Base-by-base conservation (phyloP, 1,140 invertebrate species). In the Hirudo medicinalis region DNA sequence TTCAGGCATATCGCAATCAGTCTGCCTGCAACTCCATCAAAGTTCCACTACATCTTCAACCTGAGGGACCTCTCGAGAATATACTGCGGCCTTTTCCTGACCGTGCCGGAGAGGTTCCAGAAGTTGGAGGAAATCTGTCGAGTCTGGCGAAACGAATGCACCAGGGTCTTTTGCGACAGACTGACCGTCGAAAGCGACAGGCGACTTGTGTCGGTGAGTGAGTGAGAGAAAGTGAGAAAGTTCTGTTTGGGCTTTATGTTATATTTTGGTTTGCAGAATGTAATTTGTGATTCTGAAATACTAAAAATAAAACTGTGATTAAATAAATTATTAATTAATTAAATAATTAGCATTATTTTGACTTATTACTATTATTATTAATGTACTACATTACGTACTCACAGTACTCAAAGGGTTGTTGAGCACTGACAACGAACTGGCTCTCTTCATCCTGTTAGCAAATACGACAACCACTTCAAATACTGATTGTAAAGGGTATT, bases 1-100 rank as follows among this genome's bases (percentile, higher is more conserved):
- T 5, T 8, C 70, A 81, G 78, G 69, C 78, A 86, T 70, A 85
- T 90, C 49, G 86, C 89, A 69, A 82, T 84, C 22, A 87, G 91
- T 75, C 79, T 94, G 69, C 89, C 91, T n/a, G 91, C 91, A 22
- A 94, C 91, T 0, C 92, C 92, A 6, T 89, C 88, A 6, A 94
- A 91, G 80, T 94, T 94, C 82, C 91, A 94, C 80, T 94, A 94
- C 80, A 91, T 93, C 72, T 95, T 94, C 82, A 94, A 94, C 80
- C 85, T 94, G 80, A 86, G 91, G 73, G 92, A 95, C 84, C 82
- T 95, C 67, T 92, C 90, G 0, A 86, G 90, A 67, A 87, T 94
- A 36, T 87, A 87, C 72, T 87, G 87, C 54, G 91, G 91, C 4
- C 77, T 95, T 73, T 87, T 89, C 71, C 85, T 90, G 70, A 90